Conservation (phyloP, 2,797 vertebrate genomes). For the Tadarida brasiliensis region DNA sequence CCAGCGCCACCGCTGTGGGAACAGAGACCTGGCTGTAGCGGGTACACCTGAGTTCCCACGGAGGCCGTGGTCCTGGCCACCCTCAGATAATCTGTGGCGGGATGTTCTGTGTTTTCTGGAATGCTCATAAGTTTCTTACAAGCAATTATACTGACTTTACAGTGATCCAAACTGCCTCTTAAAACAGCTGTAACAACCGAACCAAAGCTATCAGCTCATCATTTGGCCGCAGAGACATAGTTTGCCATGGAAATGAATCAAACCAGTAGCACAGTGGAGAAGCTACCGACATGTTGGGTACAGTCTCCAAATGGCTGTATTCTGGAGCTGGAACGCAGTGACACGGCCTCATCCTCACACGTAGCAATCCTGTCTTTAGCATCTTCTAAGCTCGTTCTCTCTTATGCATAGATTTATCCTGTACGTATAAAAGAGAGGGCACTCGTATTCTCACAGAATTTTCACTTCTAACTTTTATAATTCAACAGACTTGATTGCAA, state of each 20-base stretch:
- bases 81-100: background rate
- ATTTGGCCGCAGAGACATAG: background rate
- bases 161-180: conserved; percentile 59
- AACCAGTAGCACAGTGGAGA: background rate
- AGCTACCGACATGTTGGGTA: background rate
- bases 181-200: conserved; percentile 57
- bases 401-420: background rate
- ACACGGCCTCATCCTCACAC: accelerated
- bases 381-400: background rate
- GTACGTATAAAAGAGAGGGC: background rate
- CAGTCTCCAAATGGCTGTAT: background rate
- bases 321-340: background rate
- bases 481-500: background rate
- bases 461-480: background rate
- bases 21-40: background rate
- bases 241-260: conserved; percentile 4
- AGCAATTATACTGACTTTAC: conserved; percentile 21
- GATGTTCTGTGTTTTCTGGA: background rate
- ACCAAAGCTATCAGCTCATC: background rate
- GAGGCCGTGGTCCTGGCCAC: background rate
- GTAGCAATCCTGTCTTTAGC: background rate
- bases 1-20: background rate
- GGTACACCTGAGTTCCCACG: background rate
- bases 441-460: background rate
- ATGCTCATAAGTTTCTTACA: background rate